Conservation (phyloP, 2,888 invertebrate species). For the Acanthosepion esculentum region DNA sequence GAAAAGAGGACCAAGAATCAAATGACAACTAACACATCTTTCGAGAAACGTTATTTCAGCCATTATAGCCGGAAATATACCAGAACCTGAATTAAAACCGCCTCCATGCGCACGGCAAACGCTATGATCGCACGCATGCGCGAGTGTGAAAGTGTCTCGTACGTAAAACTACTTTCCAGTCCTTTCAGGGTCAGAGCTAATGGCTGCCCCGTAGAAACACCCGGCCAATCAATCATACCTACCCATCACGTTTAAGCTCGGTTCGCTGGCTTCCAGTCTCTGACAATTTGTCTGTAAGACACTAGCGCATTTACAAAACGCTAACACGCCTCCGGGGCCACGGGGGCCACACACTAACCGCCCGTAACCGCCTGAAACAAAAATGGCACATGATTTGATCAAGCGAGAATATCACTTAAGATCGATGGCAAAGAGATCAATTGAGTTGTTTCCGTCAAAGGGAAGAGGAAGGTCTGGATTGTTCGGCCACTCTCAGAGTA, state of each 20-base stretch:
- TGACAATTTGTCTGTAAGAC: background rate
- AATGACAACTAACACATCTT: too few relatives aligned
- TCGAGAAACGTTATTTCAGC: too few relatives aligned
- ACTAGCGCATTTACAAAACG: background rate
- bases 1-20: too few relatives aligned
- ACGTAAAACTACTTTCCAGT: background rate
- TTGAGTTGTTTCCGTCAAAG: background rate
- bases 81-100: too few relatives aligned
- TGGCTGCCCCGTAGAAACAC: background rate
- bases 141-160: background rate
- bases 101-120: too few relatives aligned
- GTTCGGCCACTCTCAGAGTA: background rate
- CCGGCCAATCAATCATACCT: slow-evolving; percentile 14
- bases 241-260: background rate
- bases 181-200: background rate
- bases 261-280: background rate
- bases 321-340: background rate
- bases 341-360: background rate
- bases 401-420: background rate
- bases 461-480: background rate
- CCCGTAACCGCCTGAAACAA: background rate
- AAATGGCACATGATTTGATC: background rate
- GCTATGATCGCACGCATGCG: background rate
- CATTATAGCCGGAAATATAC: too few relatives aligned
- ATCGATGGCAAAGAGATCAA: background rate